These are phyloP conservation scores for Eremophila alpestris DNA, from an alignment of 2,797 vertebrate genomes.

Conservation along the genomic window DNA sequence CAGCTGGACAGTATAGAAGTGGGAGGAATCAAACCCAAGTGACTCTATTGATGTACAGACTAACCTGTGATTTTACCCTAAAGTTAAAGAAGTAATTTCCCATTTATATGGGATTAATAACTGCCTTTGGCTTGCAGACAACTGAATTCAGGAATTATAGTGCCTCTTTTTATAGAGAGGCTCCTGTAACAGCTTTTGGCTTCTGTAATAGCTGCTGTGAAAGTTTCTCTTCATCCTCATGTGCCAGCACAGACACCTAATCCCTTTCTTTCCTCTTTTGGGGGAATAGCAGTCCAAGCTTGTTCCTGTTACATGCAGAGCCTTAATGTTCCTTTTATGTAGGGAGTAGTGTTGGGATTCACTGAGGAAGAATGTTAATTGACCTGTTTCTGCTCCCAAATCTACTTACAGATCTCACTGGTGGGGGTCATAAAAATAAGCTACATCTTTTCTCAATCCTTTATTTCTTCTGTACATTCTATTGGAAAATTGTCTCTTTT, in stretches of 20 bases:
- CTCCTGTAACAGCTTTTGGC: not conserved
- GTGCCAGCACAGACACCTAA: not conserved
- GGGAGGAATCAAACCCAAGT: not conserved
- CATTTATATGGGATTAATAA: not conserved
- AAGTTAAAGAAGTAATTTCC: not conserved
- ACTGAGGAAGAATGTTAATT: not conserved
- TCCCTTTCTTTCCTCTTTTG: not conserved
- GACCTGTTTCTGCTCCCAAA: not conserved
- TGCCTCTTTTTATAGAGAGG: not conserved
- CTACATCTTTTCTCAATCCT: not conserved
- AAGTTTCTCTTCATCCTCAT: not conserved
- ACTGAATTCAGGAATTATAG: not conserved
- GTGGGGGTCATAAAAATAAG: not conserved
- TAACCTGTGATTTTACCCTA: not conserved
- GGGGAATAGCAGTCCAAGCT: not conserved
- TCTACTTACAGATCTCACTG: not conserved
- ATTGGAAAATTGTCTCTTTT: not conserved
- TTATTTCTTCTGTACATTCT: not conserved
- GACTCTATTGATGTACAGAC: not conserved
- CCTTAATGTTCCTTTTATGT: not conserved
- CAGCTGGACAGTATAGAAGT: not conserved
- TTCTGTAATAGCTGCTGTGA: not conserved
- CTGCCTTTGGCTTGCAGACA: not conserved
- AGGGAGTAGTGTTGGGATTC: not conserved
- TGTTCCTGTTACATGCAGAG: fast-evolving